Conservation (phyloP, 2,113 vertebrate species). For the Hydrolagus affinis region DNA sequence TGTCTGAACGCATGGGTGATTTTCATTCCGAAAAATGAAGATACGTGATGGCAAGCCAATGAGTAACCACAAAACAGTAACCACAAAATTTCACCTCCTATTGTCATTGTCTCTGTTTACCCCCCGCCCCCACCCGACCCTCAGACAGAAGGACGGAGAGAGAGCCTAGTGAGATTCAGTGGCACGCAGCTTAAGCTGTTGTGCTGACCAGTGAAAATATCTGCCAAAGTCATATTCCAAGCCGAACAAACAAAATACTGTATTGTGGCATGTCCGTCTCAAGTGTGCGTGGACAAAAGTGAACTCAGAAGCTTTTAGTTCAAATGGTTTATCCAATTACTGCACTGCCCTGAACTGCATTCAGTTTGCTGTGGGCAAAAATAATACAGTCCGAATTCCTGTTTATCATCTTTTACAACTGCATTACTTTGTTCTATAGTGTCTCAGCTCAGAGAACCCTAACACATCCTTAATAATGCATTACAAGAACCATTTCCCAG, state of each 20-base stretch:
- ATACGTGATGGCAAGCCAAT: neutral
- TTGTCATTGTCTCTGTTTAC: neutral
- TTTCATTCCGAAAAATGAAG: neutral
- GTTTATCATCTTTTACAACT: constrained; percentile 32
- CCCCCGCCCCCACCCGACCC: no score
- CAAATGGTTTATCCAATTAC: constrained; percentile 31
- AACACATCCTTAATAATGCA: constrained; percentile 32
- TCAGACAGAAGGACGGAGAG: no score
- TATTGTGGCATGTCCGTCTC: constrained; percentile 20
- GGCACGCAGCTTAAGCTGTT: neutral
- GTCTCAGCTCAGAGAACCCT: constrained; percentile 28
- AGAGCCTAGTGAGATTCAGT: neutral
- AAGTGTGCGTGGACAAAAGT: constrained; percentile 6
- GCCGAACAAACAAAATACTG: constrained; percentile 27
- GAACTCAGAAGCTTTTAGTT: constrained; percentile 25
- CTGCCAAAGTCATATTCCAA: constrained; percentile 3
- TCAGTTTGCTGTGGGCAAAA: constrained; percentile 27
- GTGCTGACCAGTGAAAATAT: neutral
- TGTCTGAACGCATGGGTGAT: neutral
- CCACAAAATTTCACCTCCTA: neutral
- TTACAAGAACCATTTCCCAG: constrained; percentile 31
- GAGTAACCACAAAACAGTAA: neutral
- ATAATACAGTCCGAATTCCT: constrained; percentile 29
- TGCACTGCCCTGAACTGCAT: constrained; percentile 26
- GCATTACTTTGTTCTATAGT: constrained; percentile 26